phyloP scores from a whole-genome alignment of 2,888 invertebrate genomes.

The Noctua janthe region DNA sequence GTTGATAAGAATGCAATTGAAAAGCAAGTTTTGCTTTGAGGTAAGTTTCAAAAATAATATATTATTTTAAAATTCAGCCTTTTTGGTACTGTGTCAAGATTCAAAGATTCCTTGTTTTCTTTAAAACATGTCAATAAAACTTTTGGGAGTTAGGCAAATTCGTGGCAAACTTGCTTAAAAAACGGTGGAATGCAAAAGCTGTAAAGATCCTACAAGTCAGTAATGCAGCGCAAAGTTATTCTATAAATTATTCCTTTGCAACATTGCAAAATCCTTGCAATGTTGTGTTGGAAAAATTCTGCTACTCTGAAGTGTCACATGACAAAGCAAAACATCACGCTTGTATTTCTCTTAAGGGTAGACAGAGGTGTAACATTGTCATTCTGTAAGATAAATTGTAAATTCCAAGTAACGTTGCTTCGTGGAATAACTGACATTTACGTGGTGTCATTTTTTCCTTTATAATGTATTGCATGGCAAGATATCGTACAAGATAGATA shows the following conservation, averaged over 20 bases:
- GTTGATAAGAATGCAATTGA: background rate
- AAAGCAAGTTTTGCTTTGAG: background rate
- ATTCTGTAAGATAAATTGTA: background rate
- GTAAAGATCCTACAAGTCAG: background rate
- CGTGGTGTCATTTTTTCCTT: background rate
- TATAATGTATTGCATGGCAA: too few species aligned
- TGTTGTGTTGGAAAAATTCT: background rate
- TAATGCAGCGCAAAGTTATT: conserved; percentile 9
- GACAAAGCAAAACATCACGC: background rate
- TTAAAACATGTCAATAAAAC: background rate
- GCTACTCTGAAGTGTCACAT: background rate
- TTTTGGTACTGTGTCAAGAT: background rate
- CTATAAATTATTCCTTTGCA: conserved; percentile 20
- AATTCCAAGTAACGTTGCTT: background rate
- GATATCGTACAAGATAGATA: too few species aligned
- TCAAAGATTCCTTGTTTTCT: background rate
- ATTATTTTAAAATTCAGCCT: background rate
- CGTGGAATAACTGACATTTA: background rate
- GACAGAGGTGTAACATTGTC: background rate
- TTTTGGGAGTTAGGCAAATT: background rate
- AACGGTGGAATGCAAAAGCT: background rate
- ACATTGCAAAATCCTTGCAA: background rate
- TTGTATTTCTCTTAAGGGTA: background rate
- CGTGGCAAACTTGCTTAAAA: background rate
- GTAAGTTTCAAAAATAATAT: background rate